Percentiles rank a stretch among this genome's conserved stretches.
phyloP scores from a whole-genome alignment of 2,888 invertebrate species.

The Dicyrtomina minuta region DNA sequence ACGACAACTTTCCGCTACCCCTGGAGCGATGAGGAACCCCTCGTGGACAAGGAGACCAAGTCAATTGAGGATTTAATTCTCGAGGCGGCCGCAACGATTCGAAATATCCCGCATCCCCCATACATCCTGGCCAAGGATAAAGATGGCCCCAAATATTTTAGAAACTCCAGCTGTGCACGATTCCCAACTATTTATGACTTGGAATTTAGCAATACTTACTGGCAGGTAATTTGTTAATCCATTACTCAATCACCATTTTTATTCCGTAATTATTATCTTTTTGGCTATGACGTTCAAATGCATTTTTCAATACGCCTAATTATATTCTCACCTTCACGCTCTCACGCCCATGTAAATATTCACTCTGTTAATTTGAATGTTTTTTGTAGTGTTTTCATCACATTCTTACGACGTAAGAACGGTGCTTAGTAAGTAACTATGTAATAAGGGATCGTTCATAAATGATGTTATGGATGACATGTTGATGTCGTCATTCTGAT shows the following conservation, averaged over 20 bases:
- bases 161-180: constrained; percentile 75
- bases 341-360: no score
- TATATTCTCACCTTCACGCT: no score
- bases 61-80: constrained; percentile 73
- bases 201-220: constrained; percentile 90
- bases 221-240: constrained; percentile 65
- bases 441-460: no score
- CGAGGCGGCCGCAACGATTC: constrained; percentile 58
- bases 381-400: no score
- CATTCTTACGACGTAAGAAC: no score
- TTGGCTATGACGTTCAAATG: no score
- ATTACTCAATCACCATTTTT: background rate
- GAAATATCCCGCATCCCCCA: constrained; percentile 73
- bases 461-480: no score
- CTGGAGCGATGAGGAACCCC: constrained; percentile 60
- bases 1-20: constrained; percentile 45
- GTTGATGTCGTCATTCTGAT: no score
- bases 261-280: no score
- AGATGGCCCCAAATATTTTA: constrained; percentile 68
- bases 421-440: no score
- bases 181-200: constrained; percentile 87
- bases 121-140: constrained; percentile 64
- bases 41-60: constrained; percentile 64
- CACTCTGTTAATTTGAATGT: no score
- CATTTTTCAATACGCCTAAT: no score